phyloP scores from a whole-genome alignment of 2,888 invertebrate species.

The Zaprionus bogoriensis region DNA sequence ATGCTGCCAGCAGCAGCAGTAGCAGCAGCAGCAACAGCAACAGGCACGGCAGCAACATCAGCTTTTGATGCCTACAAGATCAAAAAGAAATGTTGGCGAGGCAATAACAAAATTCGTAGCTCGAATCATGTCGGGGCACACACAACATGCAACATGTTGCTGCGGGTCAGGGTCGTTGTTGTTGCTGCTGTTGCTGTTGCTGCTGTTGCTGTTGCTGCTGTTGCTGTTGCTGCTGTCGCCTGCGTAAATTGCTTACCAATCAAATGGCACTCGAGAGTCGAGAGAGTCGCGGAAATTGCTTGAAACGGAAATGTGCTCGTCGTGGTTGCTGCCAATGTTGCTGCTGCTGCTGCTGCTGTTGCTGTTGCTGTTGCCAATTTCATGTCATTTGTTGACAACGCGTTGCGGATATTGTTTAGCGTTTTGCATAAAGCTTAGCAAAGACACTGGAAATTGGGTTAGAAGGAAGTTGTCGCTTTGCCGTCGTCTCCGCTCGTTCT shows the following conservation, averaged over 20 bases:
- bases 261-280: slow-evolving; percentile 62
- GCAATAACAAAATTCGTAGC: slow-evolving; percentile 21
- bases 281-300: slow-evolving; percentile 72
- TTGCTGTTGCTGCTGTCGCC: slow-evolving; percentile 25
- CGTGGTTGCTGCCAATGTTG: slow-evolving; percentile 27
- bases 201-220: slow-evolving; percentile 10
- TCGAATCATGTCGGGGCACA: slow-evolving; percentile 34
- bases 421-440: slow-evolving; percentile 64
- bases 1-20: slow-evolving; percentile 53
- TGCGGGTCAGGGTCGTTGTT: slow-evolving; percentile 68
- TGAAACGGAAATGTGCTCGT: slow-evolving; percentile 77
- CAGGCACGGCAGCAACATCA: slow-evolving; percentile 51
- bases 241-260: slow-evolving; percentile 74
- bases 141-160: slow-evolving; percentile 69
- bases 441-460: slow-evolving; percentile 55
- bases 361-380: slow-evolving; percentile 64
- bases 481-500: neutral
- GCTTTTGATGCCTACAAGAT: too few relatives aligned
- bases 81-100: slow-evolving; percentile 36
- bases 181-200: slow-evolving; percentile 14
- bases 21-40: slow-evolving; percentile 13
- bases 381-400: slow-evolving; percentile 76
- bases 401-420: slow-evolving; percentile 73
- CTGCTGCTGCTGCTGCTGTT: slow-evolving; percentile 26
- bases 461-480: slow-evolving; percentile 68